Percentiles rank a stretch among this genome's conserved stretches.
Evolutionary conservation across 1,140 invertebrate species (phyloP).

Genomic region (Parapsyche elsis): DNA sequence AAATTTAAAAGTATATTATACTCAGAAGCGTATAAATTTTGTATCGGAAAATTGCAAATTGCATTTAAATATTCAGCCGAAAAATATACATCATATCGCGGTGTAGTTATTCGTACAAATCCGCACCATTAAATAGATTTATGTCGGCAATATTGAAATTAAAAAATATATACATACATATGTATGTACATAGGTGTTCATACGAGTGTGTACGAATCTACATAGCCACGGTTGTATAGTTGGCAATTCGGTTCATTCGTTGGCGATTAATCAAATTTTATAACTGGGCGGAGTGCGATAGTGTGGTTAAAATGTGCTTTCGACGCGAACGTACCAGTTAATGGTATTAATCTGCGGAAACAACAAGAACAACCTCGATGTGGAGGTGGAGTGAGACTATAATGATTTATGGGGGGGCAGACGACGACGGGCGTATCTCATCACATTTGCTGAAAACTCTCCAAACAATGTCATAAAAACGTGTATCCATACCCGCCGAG

Average conservation of each 20-base stretch:
- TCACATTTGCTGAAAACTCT: constrained; percentile 5
- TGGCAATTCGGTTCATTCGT: constrained; percentile 1
- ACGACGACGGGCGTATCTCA: neutral
- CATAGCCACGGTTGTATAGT: neutral
- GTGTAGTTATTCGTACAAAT: constrained; percentile 11
- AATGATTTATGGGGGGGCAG: neutral
- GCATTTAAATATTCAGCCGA: too few species aligned
- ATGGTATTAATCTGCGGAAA: constrained; percentile 20
- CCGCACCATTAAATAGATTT: constrained; percentile 17
- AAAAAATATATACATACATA: neutral
- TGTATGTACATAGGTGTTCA: neutral
- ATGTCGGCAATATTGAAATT: constrained; percentile 25
- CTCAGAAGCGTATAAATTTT: too few species aligned
- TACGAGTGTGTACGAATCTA: too few species aligned
- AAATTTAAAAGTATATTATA: too few species aligned
- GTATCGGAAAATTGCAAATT: too few species aligned
- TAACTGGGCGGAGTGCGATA: neutral
- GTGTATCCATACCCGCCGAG: neutral
- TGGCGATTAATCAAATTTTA: constrained; percentile 17
- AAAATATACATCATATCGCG: neutral
- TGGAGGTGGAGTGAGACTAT: neutral
- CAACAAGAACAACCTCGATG: neutral
- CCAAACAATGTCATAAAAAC: constrained; percentile 17
- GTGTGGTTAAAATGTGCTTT: neutral
- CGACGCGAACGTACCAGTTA: neutral